phyloP scores from a whole-genome alignment of 2,888 invertebrate genomes.

The Mesorhabditis belari region DNA sequence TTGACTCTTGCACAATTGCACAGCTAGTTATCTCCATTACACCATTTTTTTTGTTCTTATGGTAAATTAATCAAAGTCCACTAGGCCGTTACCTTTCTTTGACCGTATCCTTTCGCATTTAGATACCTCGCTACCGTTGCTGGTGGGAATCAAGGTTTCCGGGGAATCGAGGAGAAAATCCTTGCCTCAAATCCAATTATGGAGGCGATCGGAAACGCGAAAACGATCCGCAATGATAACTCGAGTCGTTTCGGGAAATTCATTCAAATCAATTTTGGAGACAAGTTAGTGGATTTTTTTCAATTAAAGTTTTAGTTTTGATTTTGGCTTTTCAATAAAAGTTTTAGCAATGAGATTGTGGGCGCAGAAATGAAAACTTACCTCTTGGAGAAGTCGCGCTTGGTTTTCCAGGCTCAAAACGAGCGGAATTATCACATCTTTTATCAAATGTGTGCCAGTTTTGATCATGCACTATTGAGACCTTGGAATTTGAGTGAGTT shows the following conservation, averaged over 20 bases:
- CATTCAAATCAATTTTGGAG: conserved; percentile 57
- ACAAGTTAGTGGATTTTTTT: conserved; percentile 52
- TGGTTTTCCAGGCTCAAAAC: conserved; percentile 69
- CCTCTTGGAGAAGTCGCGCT: conserved; percentile 90
- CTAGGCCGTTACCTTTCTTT: too few species aligned
- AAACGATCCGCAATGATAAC: conserved; percentile 91
- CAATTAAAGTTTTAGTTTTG: not conserved
- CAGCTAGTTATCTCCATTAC: too few species aligned
- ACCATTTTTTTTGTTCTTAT: too few species aligned
- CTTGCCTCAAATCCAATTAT: conserved; percentile 94
- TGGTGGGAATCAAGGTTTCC: conserved; percentile 8
- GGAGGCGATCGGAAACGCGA: conserved; percentile 98
- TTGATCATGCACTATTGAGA: conserved; percentile 54
- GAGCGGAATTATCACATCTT: conserved; percentile 97
- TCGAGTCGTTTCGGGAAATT: conserved; percentile 78
- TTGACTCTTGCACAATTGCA: too few species aligned
- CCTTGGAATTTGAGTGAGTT: conserved; percentile 68
- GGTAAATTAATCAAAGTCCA: too few species aligned
- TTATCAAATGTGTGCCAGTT: conserved; percentile 85
- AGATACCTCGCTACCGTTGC: conserved; percentile 51
- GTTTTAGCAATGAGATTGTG: conserved; percentile 60
- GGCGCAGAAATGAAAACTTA: conserved; percentile 97
- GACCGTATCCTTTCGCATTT: too few species aligned
- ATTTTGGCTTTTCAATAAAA: not conserved
- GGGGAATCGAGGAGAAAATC: conserved; percentile 74